Base-by-base conservation (phyloP, 2,888 invertebrate species). In the Colletes collaris region DNA sequence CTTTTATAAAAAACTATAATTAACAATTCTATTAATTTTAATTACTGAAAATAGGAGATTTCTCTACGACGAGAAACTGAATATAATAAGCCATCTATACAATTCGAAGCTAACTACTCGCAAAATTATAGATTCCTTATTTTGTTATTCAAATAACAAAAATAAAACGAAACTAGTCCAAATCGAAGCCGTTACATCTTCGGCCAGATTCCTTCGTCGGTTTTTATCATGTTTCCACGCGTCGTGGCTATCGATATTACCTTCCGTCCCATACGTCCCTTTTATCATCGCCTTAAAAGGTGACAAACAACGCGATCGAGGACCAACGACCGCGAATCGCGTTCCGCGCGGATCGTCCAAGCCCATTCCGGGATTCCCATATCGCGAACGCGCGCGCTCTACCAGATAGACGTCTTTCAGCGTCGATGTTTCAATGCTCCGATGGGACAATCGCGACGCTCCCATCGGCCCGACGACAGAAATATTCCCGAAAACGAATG, bases 401-500 rank as follows among this genome's bases (percentile, higher is more conserved):
- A 10, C 7, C 59, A 3, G 50, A 59, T 19, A 40, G 50, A 55
- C 65, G 60, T 53, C 53, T 4, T 27, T 56, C 46, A 52, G 46
- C 27, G 65, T 44, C 49, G 27, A 69, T 68, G 62, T 63, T 76
- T 80, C 66, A 67, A 71, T 67, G 64, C 37, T 1, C 16, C 8
- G 35, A 37, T 13, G 13, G n/a, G 10, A 64, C 19, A 62, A 72
- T 81, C 81, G 64, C 40, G 60, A 52, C 35, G 56, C 4, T 53
- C 27, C 56, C 59, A 64, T 76, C 69, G 64, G 50, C 46, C 37
- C 65, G 3, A 55, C 50, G 50, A 65, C 55, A 71, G 62, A 75
- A 77, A 62, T 69, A 79, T 80, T 67, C 53, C 59, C 67, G 64
- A 71, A 84, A 80, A 80, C 69, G 66, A 65, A 71, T 52, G 13